phyloP scores from a whole-genome alignment of 2,797 vertebrate genomes.

The Spinus pinus region DNA sequence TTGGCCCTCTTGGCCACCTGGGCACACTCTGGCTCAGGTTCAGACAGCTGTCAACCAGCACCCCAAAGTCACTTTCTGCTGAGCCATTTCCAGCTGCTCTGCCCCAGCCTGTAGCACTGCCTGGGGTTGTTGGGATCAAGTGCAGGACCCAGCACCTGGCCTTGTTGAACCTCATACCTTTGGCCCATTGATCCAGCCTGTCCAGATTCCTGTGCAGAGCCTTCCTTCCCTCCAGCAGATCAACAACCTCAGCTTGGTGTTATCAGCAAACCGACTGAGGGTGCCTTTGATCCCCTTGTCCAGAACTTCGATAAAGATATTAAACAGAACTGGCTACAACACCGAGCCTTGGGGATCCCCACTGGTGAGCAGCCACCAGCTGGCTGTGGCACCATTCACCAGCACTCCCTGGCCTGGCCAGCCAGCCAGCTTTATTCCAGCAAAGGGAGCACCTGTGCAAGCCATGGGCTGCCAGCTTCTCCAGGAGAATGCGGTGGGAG shows the following conservation, averaged over 20 bases:
- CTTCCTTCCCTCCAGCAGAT: not conserved
- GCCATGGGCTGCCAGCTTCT: not conserved
- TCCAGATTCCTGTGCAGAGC: not conserved
- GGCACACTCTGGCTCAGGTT: fast-evolving
- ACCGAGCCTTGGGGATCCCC: too few species aligned
- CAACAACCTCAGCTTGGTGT: not conserved
- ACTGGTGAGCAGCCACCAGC: fast-evolving
- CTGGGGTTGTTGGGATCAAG: not conserved
- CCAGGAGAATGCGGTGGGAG: not conserved
- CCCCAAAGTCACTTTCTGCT: not conserved
- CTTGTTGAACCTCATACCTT: not conserved
- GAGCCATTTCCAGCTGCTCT: not conserved
- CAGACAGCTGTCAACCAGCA: not conserved
- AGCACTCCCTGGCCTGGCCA: not conserved
- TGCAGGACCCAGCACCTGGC: not conserved
- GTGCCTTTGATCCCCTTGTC: fast-evolving
- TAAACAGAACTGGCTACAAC: not conserved
- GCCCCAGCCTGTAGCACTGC: not conserved
- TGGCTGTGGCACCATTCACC: not conserved
- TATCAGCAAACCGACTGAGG: not conserved
- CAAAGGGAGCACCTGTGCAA: not conserved
- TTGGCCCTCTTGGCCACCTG: not conserved
- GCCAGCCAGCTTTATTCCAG: not conserved
- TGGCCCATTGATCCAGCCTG: not conserved
- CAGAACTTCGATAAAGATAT: not conserved